Conservation (phyloP, 2,113 vertebrate genomes). For the Cathartes aura region DNA sequence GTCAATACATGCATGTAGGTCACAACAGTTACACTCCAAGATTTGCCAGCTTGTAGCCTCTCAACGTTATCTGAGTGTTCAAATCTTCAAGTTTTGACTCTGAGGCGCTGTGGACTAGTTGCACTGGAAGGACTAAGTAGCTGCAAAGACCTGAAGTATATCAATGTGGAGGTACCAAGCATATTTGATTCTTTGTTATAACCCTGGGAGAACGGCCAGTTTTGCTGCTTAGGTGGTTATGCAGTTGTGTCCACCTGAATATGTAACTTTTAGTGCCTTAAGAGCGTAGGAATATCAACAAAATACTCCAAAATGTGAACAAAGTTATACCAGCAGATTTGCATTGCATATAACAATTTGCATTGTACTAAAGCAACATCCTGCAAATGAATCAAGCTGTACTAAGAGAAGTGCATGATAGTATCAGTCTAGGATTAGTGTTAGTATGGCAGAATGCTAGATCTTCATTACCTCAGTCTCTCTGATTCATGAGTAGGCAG, state of each 20-base stretch:
- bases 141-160: constrained; percentile 80
- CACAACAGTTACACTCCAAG: constrained; percentile 83
- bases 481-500: background rate
- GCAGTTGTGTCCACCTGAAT: background rate
- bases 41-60: constrained; percentile 83
- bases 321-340: background rate
- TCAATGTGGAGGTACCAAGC: constrained; percentile 85
- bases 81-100: constrained; percentile 82
- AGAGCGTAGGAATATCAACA: background rate
- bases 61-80: constrained; percentile 82
- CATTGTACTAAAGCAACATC: background rate
- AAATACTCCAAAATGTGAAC: background rate
- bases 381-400: background rate
- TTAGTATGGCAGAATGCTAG: background rate
- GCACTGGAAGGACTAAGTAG: constrained; percentile 81
- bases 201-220: background rate
- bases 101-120: constrained; percentile 84
- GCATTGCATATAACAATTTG: background rate
- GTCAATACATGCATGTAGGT: constrained; percentile 76
- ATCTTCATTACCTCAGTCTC: background rate
- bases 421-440: background rate
- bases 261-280: background rate
- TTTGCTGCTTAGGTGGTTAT: background rate
- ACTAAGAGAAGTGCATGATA: background rate
- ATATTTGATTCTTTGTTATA: background rate